Percentiles rank a stretch among this genome's conserved stretches.
phyloP scores from a whole-genome alignment of 2,113 vertebrate genomes.

The Megaceryle maxima region DNA sequence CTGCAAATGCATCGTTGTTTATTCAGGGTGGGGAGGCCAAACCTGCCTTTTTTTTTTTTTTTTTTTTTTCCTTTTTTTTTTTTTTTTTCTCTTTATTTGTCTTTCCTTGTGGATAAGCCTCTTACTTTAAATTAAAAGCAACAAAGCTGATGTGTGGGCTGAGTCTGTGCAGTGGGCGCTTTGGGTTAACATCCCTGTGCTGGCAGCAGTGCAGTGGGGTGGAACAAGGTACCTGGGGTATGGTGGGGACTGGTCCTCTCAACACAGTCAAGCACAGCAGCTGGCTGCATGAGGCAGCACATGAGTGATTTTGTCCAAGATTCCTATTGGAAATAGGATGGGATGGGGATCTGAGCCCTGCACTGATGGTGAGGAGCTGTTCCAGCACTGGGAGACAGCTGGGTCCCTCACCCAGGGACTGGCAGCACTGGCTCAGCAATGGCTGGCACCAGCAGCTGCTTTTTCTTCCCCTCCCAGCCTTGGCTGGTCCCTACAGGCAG shows the following conservation, averaged over 20 bases:
- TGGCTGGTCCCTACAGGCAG: not conserved
- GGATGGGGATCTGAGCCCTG: not conserved
- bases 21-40: not conserved
- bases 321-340: not conserved
- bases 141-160: not conserved
- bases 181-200: not conserved
- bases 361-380: not conserved
- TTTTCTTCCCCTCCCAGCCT: not conserved
- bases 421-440: not conserved
- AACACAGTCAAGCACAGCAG: not conserved
- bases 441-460: not conserved
- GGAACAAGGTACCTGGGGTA: not conserved
- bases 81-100: accelerated
- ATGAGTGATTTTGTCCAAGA: not conserved
- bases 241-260: not conserved
- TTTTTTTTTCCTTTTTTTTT: accelerated
- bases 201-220: not conserved
- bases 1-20: accelerated
- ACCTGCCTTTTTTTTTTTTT: not conserved
- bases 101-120: not conserved
- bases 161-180: not conserved
- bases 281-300: not conserved
- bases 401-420: too few relatives aligned
- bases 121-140: conserved; percentile 49
- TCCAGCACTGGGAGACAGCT: not conserved